A percentile compares a stretch with the other conserved stretches of the same genome.
phyloP scores from a whole-genome alignment of 2,113 vertebrate species.

The Uropsilus gracilis region DNA sequence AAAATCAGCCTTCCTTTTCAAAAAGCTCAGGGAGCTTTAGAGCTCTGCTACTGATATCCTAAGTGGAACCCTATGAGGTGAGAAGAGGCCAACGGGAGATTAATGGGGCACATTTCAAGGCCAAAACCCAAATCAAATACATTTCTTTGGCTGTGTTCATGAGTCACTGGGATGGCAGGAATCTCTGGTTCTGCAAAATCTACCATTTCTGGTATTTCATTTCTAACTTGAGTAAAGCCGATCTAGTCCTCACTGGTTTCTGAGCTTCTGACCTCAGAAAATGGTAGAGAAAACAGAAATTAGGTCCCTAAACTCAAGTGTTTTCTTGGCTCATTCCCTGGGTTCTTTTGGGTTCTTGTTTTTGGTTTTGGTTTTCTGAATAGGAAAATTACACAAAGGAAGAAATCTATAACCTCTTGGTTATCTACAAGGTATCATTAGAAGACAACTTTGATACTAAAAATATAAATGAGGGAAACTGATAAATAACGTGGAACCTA shows the following conservation, averaged over 20 bases:
- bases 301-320: background rate
- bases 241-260: background rate
- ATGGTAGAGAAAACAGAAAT: background rate
- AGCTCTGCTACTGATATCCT: background rate
- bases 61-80: background rate
- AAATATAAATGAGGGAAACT: slow-evolving; percentile 16
- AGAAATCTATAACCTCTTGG: background rate
- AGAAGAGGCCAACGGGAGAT: slow-evolving; percentile 26
- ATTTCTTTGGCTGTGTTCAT: slow-evolving; percentile 7
- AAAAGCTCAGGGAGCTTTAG: background rate
- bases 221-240: background rate
- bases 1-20: slow-evolving; percentile 45
- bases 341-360: background rate
- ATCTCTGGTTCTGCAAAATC: background rate
- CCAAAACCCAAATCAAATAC: slow-evolving; percentile 45
- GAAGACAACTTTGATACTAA: background rate
- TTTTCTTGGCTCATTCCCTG: background rate
- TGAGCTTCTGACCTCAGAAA: slow-evolving; percentile 35
- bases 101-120: background rate
- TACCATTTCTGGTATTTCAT: background rate
- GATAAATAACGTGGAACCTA: slow-evolving; percentile 11
- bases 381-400: background rate
- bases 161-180: slow-evolving; percentile 15
- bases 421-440: background rate
- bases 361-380: slow-evolving; percentile 1